Conservation (phyloP, 2,113 vertebrate species). For the Ornithorhynchus anatinus region DNA sequence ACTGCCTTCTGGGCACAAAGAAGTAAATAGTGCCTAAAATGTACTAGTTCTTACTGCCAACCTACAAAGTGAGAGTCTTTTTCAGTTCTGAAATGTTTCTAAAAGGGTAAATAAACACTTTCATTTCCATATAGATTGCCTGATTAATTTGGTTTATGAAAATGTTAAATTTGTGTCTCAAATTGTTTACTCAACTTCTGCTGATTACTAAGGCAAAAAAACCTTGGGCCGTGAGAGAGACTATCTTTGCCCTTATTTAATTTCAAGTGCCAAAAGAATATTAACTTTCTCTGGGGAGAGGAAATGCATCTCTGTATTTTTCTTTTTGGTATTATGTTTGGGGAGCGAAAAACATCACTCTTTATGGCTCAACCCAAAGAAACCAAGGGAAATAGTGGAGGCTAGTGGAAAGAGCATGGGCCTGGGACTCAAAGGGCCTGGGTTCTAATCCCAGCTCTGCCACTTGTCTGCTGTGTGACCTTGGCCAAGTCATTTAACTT, state of each 20-base stretch:
- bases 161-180: slow-evolving; percentile 7
- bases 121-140: background rate
- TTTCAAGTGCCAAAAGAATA: background rate
- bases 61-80: too few relatives aligned
- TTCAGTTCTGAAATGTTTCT: too few relatives aligned
- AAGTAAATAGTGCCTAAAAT: too few relatives aligned
- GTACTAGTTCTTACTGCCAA: too few relatives aligned
- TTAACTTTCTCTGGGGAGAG: background rate
- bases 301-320: background rate
- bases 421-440: too few relatives aligned
- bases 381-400: background rate
- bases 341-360: background rate
- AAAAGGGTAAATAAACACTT: slow-evolving; percentile 1
- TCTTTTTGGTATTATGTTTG: background rate
- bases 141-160: slow-evolving; percentile 15
- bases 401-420: too few relatives aligned
- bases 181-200: slow-evolving; percentile 11
- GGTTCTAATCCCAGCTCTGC: too few relatives aligned
- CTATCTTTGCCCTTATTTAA: background rate
- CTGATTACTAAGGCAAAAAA: slow-evolving; percentile 6
- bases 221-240: background rate
- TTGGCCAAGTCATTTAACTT: too few relatives aligned
- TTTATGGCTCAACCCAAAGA: background rate
- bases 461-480: too few relatives aligned
- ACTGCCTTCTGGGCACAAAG: too few relatives aligned